Percentiles rank a stretch among this genome's conserved stretches.
These are phyloP conservation scores for Lepus oiostolus DNA, from an alignment of 2,797 vertebrate genomes.

Conservation along the genomic window DNA sequence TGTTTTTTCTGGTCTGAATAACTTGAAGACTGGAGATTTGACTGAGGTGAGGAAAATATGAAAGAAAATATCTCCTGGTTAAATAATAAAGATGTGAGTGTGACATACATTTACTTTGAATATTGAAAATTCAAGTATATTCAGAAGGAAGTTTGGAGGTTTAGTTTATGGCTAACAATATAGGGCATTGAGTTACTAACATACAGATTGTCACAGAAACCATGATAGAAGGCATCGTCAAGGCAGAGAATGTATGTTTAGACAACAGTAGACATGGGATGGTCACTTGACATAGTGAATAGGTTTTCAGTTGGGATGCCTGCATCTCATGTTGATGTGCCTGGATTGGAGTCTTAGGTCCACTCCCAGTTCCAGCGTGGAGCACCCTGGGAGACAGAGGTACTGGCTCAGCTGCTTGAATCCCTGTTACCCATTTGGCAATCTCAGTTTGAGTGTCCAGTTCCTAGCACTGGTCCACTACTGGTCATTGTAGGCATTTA, in stretches of 20 bases:
- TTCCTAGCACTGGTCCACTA: too few species aligned
- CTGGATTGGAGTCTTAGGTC: too few species aligned
- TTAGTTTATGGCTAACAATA: not conserved
- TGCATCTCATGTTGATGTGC: too few species aligned
- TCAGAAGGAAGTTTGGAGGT: not conserved
- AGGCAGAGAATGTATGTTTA: fast-evolving
- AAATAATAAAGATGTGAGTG: not conserved
- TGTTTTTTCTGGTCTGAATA: not conserved
- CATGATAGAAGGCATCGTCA: not conserved
- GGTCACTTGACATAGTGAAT: too few species aligned
- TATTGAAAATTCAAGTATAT: not conserved
- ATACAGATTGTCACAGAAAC: not conserved
- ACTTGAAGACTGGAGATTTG: not conserved
- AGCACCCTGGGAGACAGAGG: too few species aligned
- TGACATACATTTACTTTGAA: not conserved
- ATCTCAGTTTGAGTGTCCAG: too few species aligned
- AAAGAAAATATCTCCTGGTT: not conserved
- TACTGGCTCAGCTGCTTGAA: too few species aligned
- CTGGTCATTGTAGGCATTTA: too few species aligned
- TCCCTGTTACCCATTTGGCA: too few species aligned
- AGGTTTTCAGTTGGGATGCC: too few species aligned
- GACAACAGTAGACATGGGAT: too few species aligned
- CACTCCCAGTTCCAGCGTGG: too few species aligned
- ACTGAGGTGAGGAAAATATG: not conserved
- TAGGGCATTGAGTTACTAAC: not conserved